Evolutionary conservation across 2,113 vertebrate species (phyloP).

Genomic region (Seriola rivoliana): DNA sequence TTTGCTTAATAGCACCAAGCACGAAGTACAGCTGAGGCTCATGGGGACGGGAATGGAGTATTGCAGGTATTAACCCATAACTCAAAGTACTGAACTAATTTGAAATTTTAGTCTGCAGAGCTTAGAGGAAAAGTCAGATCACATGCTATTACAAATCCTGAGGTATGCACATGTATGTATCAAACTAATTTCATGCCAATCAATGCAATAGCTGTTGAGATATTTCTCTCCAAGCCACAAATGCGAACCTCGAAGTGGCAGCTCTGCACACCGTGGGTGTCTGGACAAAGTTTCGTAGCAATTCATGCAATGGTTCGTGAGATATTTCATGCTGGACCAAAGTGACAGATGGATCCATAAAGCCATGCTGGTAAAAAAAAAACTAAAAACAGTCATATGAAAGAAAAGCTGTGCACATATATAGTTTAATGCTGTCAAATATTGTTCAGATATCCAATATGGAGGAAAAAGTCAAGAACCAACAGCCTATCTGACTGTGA

Average conservation of each 20-base stretch:
- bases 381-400: not conserved
- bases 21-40: too few species aligned
- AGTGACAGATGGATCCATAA: not conserved
- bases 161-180: too few species aligned
- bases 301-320: not conserved
- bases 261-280: too few species aligned
- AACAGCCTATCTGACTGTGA: constrained; percentile 24
- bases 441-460: not conserved
- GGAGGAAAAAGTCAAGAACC: not conserved
- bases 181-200: not conserved
- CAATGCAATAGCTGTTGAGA: too few species aligned
- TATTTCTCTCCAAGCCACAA: too few species aligned
- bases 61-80: not conserved
- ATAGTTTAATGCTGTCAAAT: not conserved
- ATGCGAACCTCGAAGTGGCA: too few species aligned
- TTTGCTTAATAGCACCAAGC: not conserved
- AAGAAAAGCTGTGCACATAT: not conserved
- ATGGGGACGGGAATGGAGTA: not conserved
- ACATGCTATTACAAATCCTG: too few species aligned
- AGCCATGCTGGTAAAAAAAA: not conserved
- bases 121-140: not conserved
- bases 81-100: not conserved
- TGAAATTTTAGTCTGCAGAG: not conserved
- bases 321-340: not conserved
- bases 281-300: too few species aligned